Evolutionary conservation across 2,113 vertebrate species (phyloP), one percentile per base, ranked within the genome.

Genomic region (Neolamprologus variostigma): DNA sequence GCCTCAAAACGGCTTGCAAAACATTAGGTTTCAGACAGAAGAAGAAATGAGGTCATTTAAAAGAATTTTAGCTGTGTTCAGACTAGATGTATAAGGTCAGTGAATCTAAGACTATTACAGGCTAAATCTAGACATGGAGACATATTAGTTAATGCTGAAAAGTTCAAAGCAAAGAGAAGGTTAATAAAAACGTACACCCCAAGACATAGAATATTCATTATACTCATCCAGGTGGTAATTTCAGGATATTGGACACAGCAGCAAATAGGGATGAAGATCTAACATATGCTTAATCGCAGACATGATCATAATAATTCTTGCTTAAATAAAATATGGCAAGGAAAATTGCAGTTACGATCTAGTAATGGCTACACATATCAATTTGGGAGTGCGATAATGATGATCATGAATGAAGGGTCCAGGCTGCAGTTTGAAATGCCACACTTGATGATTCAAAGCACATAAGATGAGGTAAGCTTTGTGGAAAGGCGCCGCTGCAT

Each of bases 391-490:
- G 53, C 9, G 71, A 66, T 68, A 40, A 42, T 61, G 54, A 78
- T 21, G 84, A 71, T 63, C 66, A 86, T 40, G 42, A 54, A 2
- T 10, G 45, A 21, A 47, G 66, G 42, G 21, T 80, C 55, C 79
- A 4, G 71, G 59, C 79, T 86, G 86, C 61, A 59, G 76, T 63
- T 81, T 37, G 31, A 68, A 84, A 79, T 8, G 59, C 53, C 80
- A 86, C 54, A 55, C 73, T 93, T 87, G 63, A 26, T 71, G 71
- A 92, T 91, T 93, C 87, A 45, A 59, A 79, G 89, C 89, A 88
- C 91, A 93, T 55, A 63, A n/a, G 63, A 91, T 89, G 92, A 94
- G 90, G 89, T 92, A 92, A 91, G 85, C 83, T 71, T 54, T 57
- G 82, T 81, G 8, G n/a, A 42, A 82, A 79, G 42, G 83, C 50